A percentile compares a stretch with the other conserved stretches of the same genome.
These are phyloP conservation scores for Rhadinocentrus ornatus DNA, from an alignment of 2,797 vertebrate genomes.

Conservation along the genomic window DNA sequence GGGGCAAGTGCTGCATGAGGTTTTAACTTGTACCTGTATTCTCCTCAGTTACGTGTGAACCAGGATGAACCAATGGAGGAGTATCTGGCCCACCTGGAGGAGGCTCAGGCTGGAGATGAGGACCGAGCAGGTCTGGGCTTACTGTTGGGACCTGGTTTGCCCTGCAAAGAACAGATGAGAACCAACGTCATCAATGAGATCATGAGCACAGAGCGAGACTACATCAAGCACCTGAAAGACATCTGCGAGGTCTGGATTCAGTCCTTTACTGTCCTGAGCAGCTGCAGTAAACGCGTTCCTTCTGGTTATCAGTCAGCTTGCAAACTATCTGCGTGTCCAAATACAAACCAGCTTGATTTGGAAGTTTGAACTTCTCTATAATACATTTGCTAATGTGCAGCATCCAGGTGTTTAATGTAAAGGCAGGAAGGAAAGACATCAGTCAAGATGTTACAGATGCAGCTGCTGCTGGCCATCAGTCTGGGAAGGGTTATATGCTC, in stretches of 20 bases:
- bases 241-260: conserved; percentile 90
- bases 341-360: no score
- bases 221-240: conserved; percentile 97
- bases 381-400: no score
- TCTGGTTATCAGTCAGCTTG: background rate
- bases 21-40: background rate
- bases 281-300: background rate
- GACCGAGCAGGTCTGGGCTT: conserved; percentile 69
- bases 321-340: no score
- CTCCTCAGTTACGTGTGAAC: conserved; percentile 89
- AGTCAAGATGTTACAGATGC: no score
- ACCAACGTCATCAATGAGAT: conserved; percentile 97
- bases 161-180: conserved; percentile 96
- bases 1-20: no score
- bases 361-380: no score
- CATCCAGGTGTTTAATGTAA: no score
- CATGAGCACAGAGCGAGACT: conserved; percentile 95
- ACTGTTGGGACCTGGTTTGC: conserved; percentile 85
- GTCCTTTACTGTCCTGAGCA: background rate
- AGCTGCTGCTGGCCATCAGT: no score
- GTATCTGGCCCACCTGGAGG: conserved; percentile 82
- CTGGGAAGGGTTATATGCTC: no score
- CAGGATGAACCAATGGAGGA: conserved; percentile 95
- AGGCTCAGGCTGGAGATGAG: conserved; percentile 73
- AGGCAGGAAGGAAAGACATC: no score